These are phyloP conservation scores for Clusia tigrina DNA, from an alignment of 2,888 invertebrate genomes.

Conservation along the genomic window DNA sequence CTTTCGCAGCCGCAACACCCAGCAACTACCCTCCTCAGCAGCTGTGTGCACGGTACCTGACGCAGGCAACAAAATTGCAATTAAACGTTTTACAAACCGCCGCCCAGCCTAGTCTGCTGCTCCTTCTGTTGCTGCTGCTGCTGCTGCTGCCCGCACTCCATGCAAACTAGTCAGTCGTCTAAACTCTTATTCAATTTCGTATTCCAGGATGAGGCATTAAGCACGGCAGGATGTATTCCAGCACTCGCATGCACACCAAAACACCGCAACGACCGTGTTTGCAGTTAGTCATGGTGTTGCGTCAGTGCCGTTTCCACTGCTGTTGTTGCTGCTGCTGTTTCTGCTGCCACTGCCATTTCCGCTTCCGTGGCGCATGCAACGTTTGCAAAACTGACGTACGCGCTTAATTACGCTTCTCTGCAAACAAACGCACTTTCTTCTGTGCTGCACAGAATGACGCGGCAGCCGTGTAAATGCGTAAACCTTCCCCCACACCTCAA, in stretches of 20 bases:
- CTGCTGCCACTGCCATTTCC: neutral
- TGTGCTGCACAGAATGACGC: too few species aligned
- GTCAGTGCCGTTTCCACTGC: neutral
- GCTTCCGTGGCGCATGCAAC: neutral
- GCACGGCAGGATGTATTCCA: neutral
- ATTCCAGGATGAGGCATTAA: too few species aligned
- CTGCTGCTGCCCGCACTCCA: neutral
- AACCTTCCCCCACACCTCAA: too few species aligned
- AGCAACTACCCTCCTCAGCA: neutral
- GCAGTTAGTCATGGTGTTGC: neutral
- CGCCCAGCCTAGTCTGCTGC: neutral
- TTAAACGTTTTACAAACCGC: conserved; percentile 54
- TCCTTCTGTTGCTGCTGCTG: neutral
- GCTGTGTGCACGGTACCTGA: conserved; percentile 9
- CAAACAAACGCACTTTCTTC: neutral
- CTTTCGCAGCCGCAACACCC: neutral
- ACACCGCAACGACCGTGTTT: neutral
- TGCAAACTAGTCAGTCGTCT: too few species aligned
- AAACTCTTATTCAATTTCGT: too few species aligned
- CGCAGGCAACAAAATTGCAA: conserved; percentile 53
- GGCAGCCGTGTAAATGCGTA: too few species aligned
- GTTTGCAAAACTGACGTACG: neutral
- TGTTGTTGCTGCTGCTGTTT: neutral
- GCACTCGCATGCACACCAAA: neutral
- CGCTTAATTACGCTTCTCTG: neutral